Evolutionary conservation across 2,888 invertebrate species (phyloP).

Genomic region (Deladenus siricidicola): DNA sequence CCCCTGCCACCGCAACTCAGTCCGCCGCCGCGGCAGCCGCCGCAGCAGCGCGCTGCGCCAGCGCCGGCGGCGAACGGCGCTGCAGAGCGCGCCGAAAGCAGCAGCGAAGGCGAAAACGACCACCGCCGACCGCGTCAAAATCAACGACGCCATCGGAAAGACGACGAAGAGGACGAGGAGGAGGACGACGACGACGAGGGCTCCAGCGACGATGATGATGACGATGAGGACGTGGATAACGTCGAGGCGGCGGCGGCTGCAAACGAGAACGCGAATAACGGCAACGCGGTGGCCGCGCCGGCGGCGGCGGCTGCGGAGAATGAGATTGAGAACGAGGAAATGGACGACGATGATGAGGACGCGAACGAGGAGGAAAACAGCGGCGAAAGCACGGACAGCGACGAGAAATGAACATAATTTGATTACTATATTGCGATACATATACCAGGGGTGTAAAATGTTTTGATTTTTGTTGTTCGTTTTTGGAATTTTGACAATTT

Average conservation of each 20-base stretch:
- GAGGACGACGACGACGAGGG: neutral
- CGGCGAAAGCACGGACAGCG: neutral
- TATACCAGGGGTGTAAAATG: too few relatives aligned
- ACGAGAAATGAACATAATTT: too few relatives aligned
- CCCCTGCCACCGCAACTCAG: neutral
- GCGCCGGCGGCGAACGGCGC: neutral
- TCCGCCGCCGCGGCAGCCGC: neutral
- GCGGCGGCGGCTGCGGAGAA: neutral
- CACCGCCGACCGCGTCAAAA: neutral
- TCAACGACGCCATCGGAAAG: neutral
- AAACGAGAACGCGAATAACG: too few relatives aligned
- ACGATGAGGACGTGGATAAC: neutral
- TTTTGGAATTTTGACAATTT: too few relatives aligned
- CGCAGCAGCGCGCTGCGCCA: neutral
- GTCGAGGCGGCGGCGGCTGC: neutral
- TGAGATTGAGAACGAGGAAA: neutral
- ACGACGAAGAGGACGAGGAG: neutral
- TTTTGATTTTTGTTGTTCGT: too few relatives aligned
- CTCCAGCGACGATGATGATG: neutral
- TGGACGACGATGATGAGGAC: neutral
- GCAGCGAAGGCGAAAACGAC: neutral
- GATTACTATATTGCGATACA: too few relatives aligned
- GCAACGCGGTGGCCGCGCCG: neutral
- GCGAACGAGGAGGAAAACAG: neutral
- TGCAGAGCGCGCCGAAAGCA: neutral